phyloP scores from a whole-genome alignment of 2,888 invertebrate genomes.

The Platynereis dumerilii region DNA sequence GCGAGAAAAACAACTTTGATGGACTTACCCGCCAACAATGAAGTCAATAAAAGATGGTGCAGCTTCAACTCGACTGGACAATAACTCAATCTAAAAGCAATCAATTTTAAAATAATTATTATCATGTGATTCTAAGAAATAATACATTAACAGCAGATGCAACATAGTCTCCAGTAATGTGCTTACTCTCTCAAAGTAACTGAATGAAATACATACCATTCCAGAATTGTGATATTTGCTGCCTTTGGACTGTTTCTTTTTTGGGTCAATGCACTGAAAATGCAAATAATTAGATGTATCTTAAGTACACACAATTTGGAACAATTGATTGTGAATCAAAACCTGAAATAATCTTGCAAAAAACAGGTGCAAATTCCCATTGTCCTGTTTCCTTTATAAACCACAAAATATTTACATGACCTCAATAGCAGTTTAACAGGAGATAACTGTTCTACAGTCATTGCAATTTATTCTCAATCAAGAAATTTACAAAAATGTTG shows the following conservation, averaged over 20 bases:
- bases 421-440: too few relatives aligned
- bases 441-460: too few relatives aligned
- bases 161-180: background rate
- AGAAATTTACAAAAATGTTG: too few relatives aligned
- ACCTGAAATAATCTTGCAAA: too few relatives aligned
- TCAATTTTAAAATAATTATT: background rate
- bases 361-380: too few relatives aligned
- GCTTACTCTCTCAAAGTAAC: too few relatives aligned
- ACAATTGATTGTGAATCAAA: too few relatives aligned
- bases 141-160: background rate
- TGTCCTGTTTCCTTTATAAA: too few relatives aligned
- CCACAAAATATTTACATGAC: too few relatives aligned
- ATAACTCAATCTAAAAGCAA: conserved; percentile 44
- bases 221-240: conserved; percentile 67
- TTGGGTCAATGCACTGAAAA: conserved; percentile 62
- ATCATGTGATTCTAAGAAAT: background rate
- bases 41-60: conserved; percentile 69
- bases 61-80: conserved; percentile 48
- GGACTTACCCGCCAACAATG: conserved; percentile 67
- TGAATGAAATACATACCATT: conserved; percentile 29
- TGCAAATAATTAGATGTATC: conserved; percentile 1
- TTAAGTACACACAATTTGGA: too few relatives aligned
- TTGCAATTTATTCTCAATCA: too few relatives aligned
- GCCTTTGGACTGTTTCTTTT: conserved; percentile 66
- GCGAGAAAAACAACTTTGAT: too few relatives aligned